Base-by-base conservation (phyloP, 2,797 vertebrate species). In the Rachycentron canadum region DNA sequence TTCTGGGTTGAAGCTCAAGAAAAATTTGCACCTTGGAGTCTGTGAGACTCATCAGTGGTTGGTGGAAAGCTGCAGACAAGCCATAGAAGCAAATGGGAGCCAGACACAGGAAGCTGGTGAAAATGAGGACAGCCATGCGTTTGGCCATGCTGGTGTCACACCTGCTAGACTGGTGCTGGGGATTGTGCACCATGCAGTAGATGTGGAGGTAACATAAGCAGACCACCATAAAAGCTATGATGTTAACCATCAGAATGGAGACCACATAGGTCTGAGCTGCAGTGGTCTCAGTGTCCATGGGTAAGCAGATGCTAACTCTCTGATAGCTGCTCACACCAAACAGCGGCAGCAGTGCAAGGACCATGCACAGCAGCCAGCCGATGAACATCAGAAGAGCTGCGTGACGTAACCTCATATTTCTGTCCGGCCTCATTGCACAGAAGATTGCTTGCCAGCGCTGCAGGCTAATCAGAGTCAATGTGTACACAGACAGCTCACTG, bases 61-160 rank as follows among this genome's bases (percentile, higher is more conserved):
- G 96, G 92, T 96, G 94, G 90, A 97, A 88, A 36, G 95, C 93
- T 30, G 97, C 97, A 6, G 96, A 97, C 76, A 98, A 84, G 21
- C 96, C 96, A 0, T 96, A 97, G 89, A 98, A 97, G n/a, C 95
- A 97, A 69, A 97, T 96, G 4, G 97, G 97, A 50, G 94, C 96
- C 94, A 96, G 94, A 78, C 97, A 97, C 61, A 97, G 87, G 70
- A 98, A 97, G 86, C 97, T 96, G 0, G 96, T 97, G 88, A 97
- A 97, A 80, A 97, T 95, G 50, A 97, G 32, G 58, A 97, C 90
- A 0, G 96, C 96, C 96, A 97, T 97, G 58, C 96, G 90, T 84
- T 97, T 97, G 68, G 96, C 96, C 71, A 97, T 96, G 84, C 90
- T 95, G 55, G 95, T 95, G 41, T 97, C 96, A 78, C 94, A 94